These are phyloP conservation scores for Spilogale gracilis DNA, from an alignment of 2,113 vertebrate species.

Conservation along the genomic window DNA sequence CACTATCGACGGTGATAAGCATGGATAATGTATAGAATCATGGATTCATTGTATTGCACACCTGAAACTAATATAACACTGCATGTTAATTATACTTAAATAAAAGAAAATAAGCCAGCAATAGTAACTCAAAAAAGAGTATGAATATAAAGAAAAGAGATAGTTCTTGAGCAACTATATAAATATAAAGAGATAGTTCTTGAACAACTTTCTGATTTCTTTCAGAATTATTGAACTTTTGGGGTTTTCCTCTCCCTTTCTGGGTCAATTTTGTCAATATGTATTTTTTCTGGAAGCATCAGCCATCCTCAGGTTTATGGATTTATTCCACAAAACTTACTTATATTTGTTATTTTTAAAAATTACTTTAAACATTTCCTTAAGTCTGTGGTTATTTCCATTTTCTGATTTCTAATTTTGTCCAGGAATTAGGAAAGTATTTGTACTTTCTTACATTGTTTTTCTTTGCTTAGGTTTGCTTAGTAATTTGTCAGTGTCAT, in stretches of 20 bases:
- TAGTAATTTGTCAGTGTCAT: background rate
- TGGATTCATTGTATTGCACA: background rate
- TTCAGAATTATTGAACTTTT: background rate
- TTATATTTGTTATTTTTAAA: conserved; percentile 23
- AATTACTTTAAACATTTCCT: background rate
- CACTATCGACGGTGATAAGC: background rate
- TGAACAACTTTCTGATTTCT: background rate
- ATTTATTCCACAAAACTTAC: conserved; percentile 48
- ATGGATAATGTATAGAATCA: background rate
- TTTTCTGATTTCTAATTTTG: conserved; percentile 44
- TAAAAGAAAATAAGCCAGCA: background rate
- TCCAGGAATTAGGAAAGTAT: conserved; percentile 26
- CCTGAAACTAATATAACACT: background rate
- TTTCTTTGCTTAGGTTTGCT: conserved; percentile 29
- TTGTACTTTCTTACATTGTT: background rate
- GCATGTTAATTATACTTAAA: background rate
- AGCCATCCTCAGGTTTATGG: background rate
- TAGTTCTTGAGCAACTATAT: background rate
- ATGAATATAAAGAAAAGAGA: background rate
- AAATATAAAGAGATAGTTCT: background rate
- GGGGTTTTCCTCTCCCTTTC: background rate
- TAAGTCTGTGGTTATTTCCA: background rate
- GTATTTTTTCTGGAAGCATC: background rate
- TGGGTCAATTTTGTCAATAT: background rate
- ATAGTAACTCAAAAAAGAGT: background rate